Conservation (phyloP, 2,797 vertebrate species). For the Podarcis lilfordi region DNA sequence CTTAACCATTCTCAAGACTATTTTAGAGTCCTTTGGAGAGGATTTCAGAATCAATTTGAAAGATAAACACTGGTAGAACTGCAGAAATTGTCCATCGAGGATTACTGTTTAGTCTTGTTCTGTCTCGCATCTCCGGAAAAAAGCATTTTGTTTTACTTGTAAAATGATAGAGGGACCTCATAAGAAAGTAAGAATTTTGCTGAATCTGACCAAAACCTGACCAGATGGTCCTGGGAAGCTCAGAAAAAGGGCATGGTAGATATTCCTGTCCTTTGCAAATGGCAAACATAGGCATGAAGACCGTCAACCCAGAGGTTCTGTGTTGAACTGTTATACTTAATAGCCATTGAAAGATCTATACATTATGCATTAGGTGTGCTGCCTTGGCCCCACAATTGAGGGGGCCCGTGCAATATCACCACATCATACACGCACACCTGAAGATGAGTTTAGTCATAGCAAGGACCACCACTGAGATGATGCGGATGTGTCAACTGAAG, state of each 20-base stretch:
- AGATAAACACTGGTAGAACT: conserved; percentile 61
- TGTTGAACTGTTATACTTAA: not conserved
- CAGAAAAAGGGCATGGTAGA: not conserved
- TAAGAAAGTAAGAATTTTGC: not conserved
- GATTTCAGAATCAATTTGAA: conserved; percentile 69
- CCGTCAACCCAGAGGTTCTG: not conserved
- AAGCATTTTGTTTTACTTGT: not conserved
- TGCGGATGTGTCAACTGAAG: not conserved
- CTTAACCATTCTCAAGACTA: conserved; percentile 32
- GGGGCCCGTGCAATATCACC: too few species aligned
- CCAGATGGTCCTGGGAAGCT: not conserved
- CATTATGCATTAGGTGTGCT: not conserved
- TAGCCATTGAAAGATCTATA: not conserved
- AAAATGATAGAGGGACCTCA: not conserved
- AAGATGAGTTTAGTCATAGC: too few species aligned
- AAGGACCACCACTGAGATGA: not conserved
- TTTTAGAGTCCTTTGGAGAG: conserved; percentile 33
- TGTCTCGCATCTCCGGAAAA: conserved; percentile 33
- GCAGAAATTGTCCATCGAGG: conserved; percentile 47
- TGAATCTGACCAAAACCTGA: not conserved
- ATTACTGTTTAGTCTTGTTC: conserved; percentile 26
- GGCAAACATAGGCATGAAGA: not conserved
- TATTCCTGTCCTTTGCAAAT: not conserved
- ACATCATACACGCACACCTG: too few species aligned
- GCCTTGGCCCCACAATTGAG: too few species aligned